Evolutionary conservation across 1,140 invertebrate species (phyloP).

Genomic region (Luehdorfia chinensis): DNA sequence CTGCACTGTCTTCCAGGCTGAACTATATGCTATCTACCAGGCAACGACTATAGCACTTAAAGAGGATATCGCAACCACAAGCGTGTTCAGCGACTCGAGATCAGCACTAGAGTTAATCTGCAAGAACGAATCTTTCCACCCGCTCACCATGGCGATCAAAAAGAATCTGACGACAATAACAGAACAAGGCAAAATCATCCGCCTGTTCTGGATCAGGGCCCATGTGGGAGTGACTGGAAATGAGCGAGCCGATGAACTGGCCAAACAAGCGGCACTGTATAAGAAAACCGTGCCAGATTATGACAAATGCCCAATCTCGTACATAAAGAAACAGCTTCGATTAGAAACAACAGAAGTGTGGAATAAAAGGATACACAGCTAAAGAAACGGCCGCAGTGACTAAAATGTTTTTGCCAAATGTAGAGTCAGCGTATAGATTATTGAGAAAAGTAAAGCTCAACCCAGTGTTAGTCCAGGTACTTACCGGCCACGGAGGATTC

Average conservation of each 20-base stretch:
- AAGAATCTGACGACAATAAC: no score
- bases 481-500: conserved; percentile 31
- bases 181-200: conserved; percentile 7
- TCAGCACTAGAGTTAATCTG: no score
- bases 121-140: no score
- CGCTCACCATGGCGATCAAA: no score
- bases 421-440: conserved; percentile 11
- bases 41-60: no score
- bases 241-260: conserved; percentile 32
- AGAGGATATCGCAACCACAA: no score
- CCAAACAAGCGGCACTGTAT: conserved; percentile 5
- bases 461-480: conserved; percentile 6
- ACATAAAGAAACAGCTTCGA: conserved; percentile 20
- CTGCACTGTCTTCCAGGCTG: no score
- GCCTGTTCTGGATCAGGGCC: conserved; percentile 25
- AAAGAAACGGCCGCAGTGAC: conserved; percentile 19
- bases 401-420: conserved; percentile 24
- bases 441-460: conserved; percentile 12
- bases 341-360: conserved; percentile 16
- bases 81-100: no score
- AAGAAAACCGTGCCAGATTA: conserved; percentile 8
- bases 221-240: conserved; percentile 26
- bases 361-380: conserved; percentile 20
- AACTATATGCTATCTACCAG: no score
- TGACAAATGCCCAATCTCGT: conserved; percentile 18